A percentile compares a stretch with the other conserved stretches of the same genome.
phyloP scores from a whole-genome alignment of 23 tunicate genomes.

The Corella eumyota region DNA sequence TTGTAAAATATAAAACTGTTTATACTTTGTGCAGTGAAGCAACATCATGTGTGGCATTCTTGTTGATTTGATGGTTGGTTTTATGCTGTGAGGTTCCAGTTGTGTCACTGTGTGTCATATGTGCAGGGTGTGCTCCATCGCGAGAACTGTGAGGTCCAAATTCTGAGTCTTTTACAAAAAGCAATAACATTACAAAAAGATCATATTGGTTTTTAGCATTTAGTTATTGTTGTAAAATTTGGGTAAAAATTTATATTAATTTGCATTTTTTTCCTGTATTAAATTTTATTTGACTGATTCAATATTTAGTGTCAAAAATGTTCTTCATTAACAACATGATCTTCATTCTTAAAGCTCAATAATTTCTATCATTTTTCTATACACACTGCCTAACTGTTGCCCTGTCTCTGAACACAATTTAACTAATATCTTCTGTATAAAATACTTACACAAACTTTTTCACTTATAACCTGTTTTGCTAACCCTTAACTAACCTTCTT shows the following conservation, averaged over 20 bases:
- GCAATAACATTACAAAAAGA: too few species aligned
- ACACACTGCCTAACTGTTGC: neutral
- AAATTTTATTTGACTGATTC: too few species aligned
- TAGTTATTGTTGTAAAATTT: neutral
- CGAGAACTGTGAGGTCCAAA: slow-evolving; percentile 47
- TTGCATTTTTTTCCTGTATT: neutral
- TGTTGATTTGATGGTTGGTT: slow-evolving; percentile 1
- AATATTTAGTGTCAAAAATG: too few species aligned
- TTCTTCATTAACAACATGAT: too few species aligned
- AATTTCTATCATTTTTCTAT: neutral
- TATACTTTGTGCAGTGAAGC: slow-evolving; percentile 35
- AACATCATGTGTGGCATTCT: slow-evolving; percentile 21
- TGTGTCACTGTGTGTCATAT: slow-evolving; percentile 40
- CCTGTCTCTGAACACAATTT: neutral
- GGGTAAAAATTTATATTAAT: neutral
- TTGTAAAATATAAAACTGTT: too few species aligned
- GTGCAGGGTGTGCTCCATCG: slow-evolving; percentile 56
- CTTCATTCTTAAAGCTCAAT: too few species aligned
- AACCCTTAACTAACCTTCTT: too few species aligned
- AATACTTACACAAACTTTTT: neutral
- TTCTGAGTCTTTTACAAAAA: slow-evolving; percentile 43
- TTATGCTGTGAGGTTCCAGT: slow-evolving; percentile 11
- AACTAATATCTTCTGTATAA: neutral
- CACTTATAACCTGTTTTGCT: neutral
- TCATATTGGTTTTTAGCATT: too few species aligned